These are phyloP conservation scores for Aplodontia rufa DNA, from an alignment of 2,113 vertebrate species.

Conservation along the genomic window DNA sequence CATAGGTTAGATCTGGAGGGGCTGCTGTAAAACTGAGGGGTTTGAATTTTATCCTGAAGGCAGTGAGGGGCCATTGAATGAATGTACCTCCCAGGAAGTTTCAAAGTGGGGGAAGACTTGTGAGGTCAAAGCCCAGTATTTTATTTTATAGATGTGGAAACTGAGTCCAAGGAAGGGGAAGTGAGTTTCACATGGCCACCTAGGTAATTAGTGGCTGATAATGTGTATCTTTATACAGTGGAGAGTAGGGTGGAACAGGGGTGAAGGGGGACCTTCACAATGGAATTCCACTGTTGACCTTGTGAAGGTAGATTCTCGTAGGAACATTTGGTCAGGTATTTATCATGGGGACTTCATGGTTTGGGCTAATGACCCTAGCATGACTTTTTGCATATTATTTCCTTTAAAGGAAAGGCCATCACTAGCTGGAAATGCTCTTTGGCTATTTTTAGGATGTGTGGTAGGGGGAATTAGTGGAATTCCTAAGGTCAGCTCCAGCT, in stretches of 20 bases:
- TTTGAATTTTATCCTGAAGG: neutral
- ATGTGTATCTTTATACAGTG: neutral
- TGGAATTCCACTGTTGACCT: slow-evolving; percentile 32
- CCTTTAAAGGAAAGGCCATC: slow-evolving; percentile 80
- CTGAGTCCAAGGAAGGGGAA: neutral
- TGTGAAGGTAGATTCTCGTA: slow-evolving; percentile 74
- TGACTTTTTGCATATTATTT: slow-evolving; percentile 77
- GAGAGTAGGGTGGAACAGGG: neutral
- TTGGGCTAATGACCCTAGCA: slow-evolving; percentile 72
- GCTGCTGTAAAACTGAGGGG: neutral
- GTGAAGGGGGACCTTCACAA: neutral
- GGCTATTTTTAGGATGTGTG: slow-evolving; percentile 76
- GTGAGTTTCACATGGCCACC: neutral
- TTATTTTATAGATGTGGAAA: slow-evolving; percentile 15
- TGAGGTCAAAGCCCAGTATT: neutral
- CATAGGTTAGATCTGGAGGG: neutral
- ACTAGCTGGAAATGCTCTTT: slow-evolving; percentile 66
- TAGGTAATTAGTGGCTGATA: neutral
- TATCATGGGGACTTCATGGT: slow-evolving; percentile 64
- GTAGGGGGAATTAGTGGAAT: slow-evolving; percentile 79
- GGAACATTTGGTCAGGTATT: slow-evolving; percentile 62
- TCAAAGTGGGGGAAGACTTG: neutral
- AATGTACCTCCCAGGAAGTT: neutral
- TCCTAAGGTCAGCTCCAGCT: slow-evolving; percentile 77
- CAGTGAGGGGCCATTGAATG: neutral